Percentiles rank a stretch among this genome's conserved stretches.
Conservation (phyloP, 2,888 invertebrate genomes). For the Stenichneumon culpator region DNA sequence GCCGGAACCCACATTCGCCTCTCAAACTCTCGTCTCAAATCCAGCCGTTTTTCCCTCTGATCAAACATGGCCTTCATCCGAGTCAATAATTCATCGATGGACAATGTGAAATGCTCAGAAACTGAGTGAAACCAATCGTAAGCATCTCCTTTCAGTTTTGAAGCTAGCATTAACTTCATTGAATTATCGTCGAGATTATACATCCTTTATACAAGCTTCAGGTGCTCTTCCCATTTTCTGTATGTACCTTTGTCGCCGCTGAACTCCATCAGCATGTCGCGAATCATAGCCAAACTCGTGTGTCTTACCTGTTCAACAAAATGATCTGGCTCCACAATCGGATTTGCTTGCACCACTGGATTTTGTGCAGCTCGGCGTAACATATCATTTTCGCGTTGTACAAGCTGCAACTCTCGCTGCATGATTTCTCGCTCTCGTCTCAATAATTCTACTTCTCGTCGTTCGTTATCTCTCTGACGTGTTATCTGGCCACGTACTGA, state of each 20-base stretch:
- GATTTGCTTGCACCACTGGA: neutral
- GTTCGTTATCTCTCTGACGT: neutral
- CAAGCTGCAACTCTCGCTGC: slow-evolving; percentile 8
- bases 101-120: slow-evolving; percentile 44
- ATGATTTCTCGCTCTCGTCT: slow-evolving; percentile 17
- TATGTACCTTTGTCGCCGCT: slow-evolving; percentile 45
- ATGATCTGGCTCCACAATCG: neutral
- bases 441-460: slow-evolving; percentile 30
- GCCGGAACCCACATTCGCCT: slow-evolving; percentile 45
- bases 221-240: slow-evolving; percentile 52
- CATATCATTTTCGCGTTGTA: slow-evolving; percentile 5
- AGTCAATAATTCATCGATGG: slow-evolving; percentile 42
- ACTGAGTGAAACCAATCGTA: slow-evolving; percentile 56
- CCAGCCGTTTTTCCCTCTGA: slow-evolving; percentile 35
- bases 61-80: slow-evolving; percentile 58
- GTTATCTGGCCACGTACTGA: too few species aligned
- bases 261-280: slow-evolving; percentile 50
- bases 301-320: neutral
- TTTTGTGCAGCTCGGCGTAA: slow-evolving; percentile 9
- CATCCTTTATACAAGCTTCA: slow-evolving; percentile 31
- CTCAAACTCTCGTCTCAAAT: slow-evolving; percentile 55
- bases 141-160: slow-evolving; percentile 54
- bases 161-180: slow-evolving; percentile 37
- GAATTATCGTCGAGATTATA: slow-evolving; percentile 47
- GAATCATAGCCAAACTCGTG: slow-evolving; percentile 36